phyloP scores from a whole-genome alignment of 2,888 invertebrate genomes.

The Tinea semifulvella region DNA sequence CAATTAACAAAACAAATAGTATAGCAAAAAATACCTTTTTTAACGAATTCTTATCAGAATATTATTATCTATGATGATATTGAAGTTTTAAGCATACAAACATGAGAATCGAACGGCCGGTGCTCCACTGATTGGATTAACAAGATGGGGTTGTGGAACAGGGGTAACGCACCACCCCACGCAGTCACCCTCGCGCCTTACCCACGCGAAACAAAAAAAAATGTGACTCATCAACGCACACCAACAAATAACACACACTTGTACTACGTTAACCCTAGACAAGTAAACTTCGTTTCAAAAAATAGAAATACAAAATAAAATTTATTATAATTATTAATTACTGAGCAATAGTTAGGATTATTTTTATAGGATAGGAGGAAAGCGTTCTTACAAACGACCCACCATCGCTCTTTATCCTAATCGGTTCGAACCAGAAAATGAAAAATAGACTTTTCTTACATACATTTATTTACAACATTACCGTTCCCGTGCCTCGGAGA shows the following conservation, averaged over 20 bases:
- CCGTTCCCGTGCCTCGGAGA: too few species aligned
- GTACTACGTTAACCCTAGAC: not conserved
- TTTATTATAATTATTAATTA: too few species aligned
- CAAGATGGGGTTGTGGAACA: slow-evolving; percentile 65
- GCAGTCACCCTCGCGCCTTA: slow-evolving; percentile 58
- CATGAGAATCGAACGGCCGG: slow-evolving; percentile 63
- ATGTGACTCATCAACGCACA: slow-evolving; percentile 69
- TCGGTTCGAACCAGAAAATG: too few species aligned
- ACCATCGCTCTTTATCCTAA: too few species aligned
- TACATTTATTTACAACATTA: too few species aligned
- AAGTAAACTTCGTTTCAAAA: too few species aligned
- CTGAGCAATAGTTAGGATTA: too few species aligned
- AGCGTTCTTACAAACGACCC: too few species aligned
- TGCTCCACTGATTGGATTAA: slow-evolving; percentile 61
- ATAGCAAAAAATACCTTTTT: too few species aligned
- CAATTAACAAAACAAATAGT: too few species aligned
- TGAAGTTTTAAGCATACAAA: slow-evolving; percentile 35
- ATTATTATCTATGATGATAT: slow-evolving; percentile 6
- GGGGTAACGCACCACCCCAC: slow-evolving; percentile 57
- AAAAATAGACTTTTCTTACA: too few species aligned
- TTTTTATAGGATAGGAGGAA: too few species aligned
- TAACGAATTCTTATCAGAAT: not conserved
- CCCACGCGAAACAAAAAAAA: slow-evolving; percentile 66
- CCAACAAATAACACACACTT: slow-evolving; percentile 44
- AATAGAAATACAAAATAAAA: slow-evolving; percentile 33